phyloP scores from a whole-genome alignment of 2,113 vertebrate species.

The Polyodon spathula region DNA sequence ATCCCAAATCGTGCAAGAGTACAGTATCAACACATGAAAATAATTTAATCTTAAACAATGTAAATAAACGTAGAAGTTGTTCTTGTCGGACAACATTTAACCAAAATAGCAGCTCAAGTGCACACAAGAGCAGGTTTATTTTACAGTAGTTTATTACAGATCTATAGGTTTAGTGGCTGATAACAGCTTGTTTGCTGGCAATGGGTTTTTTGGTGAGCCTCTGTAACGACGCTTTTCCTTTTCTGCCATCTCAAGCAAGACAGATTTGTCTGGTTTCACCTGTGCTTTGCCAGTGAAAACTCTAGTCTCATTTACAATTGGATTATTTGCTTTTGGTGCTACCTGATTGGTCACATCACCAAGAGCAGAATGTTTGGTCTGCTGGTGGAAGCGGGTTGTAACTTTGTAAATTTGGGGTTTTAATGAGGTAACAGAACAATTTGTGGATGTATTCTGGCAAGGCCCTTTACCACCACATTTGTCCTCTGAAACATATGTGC shows the following conservation, averaged over 20 bases:
- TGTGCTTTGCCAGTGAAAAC: slow-evolving; percentile 9
- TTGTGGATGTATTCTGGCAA: no score
- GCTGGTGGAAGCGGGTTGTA: slow-evolving; percentile 31
- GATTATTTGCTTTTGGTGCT: slow-evolving; percentile 37
- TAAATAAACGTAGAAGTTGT: background rate
- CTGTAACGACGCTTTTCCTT: slow-evolving; percentile 63
- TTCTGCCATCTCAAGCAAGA: slow-evolving; percentile 37
- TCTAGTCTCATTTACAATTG: slow-evolving; percentile 25
- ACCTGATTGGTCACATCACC: slow-evolving; percentile 80
- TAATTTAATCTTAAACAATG: no score
- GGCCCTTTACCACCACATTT: no score
- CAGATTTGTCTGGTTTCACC: slow-evolving; percentile 29
- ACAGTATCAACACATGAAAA: no score
- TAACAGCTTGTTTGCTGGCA: slow-evolving; percentile 61
- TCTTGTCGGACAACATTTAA: no score
- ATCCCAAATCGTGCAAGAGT: no score
- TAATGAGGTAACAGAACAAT: slow-evolving; percentile 25
- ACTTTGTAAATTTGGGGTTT: slow-evolving; percentile 45
- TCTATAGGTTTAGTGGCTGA: slow-evolving; percentile 78
- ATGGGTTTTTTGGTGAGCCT: slow-evolving; percentile 86
- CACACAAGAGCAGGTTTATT: slow-evolving; percentile 9
- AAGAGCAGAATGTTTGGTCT: slow-evolving; percentile 40
- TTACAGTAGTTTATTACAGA: slow-evolving; percentile 49
- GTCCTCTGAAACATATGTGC: slow-evolving; percentile 19
- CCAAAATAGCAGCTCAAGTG: slow-evolving; percentile 3